Conservation (phyloP, 23 tunicate species). For the Oikopleura dioica region DNA sequence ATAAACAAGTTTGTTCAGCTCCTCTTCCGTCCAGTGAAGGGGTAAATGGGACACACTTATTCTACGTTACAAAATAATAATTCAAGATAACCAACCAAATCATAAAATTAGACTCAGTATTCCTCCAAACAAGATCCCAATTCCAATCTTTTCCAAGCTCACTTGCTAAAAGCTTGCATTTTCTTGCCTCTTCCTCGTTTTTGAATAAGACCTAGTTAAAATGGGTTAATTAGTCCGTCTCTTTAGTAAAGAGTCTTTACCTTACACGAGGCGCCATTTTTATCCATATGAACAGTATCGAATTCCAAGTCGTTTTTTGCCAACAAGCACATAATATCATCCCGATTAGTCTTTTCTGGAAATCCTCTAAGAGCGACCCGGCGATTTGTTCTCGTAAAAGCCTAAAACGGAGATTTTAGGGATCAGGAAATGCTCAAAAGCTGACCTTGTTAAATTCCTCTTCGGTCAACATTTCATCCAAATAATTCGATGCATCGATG, state of each 20-base stretch:
- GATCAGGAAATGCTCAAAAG: no score
- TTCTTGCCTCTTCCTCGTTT: neutral
- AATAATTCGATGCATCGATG: no score
- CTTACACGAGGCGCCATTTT: neutral
- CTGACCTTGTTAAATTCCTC: no score
- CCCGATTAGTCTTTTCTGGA: neutral
- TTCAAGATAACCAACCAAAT: no score
- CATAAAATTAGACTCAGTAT: slow-evolving; percentile 5
- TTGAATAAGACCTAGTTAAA: neutral
- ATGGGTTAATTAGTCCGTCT: neutral
- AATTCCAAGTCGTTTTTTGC: neutral
- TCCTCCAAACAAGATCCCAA: neutral
- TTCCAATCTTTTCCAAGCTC: neutral
- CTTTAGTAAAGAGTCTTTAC: neutral
- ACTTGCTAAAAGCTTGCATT: neutral
- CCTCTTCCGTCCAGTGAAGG: slow-evolving; percentile 28
- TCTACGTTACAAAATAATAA: no score
- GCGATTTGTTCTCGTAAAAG: neutral
- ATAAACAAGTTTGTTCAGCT: slow-evolving; percentile 41
- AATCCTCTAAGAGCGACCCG: slow-evolving; percentile 1
- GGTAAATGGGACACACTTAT: slow-evolving; percentile 78
- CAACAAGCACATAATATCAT: neutral
- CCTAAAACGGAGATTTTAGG: no score
- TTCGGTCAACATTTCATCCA: no score
- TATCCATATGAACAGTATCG: neutral